Evolutionary conservation across 2,113 vertebrate genomes (phyloP), one percentile per base, ranked within the genome.

Genomic region (Rynchops niger): DNA sequence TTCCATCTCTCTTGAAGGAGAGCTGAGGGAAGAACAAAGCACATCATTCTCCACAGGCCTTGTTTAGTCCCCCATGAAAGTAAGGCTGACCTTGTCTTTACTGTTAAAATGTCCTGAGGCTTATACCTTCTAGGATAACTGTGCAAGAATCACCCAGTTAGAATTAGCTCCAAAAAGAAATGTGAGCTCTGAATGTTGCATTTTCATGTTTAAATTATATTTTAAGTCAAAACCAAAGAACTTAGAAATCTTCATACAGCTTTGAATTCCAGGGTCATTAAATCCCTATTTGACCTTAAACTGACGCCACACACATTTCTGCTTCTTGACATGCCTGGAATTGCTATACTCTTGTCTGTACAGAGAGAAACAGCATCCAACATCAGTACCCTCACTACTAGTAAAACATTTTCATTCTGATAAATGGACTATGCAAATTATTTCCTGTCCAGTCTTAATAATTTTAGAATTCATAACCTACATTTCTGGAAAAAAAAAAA

Each of bases 131-230:
- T 16, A 49, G 29, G 14, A 59, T 18, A 50, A 71, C 72, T 32
- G 4, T 19, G 8, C 9, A 55, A 42, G 29, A 58, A 40, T 27
- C 25, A 80, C 0, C 1, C 32, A 34, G 16, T 34, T 49, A 53
- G 52, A 71, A 50, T 65, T 38, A 34, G 6, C 5, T 59, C 12
- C 6, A 30, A 62, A 73, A 65, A 29, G 21, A 73, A 52, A 66
- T 0, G 0, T n/a, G 34, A 52, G 5, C 10, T 72, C 21, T 40
- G 23, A 83, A 12, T 4, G 2, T 34, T 78, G 16, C 3, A 22
- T 58, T 62, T 85, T 62, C 15, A 14, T 58, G 8, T 40, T 72
- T 56, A 72, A 71, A 36, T 18, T 62, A 4, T 11, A 27, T 34
- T n/a, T 66, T 53, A 62, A 40, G 26, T 8, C 11, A 5, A 5